phyloP scores from a whole-genome alignment of 2,113 vertebrate genomes.

The Heterotilapia buettikoferi region DNA sequence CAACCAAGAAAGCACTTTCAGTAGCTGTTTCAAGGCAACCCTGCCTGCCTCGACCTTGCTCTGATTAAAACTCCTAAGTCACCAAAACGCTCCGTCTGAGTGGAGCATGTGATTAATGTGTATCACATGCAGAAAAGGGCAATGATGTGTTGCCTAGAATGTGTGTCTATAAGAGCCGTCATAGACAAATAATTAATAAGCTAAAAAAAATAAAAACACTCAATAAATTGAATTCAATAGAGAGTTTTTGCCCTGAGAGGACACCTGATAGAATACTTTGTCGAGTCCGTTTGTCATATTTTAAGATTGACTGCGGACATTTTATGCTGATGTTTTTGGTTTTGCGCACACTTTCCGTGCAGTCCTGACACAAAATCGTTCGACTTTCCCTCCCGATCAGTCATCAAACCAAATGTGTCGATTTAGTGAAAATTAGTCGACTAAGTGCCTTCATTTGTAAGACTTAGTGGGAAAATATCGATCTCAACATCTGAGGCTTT shows the following conservation, averaged over 20 bases:
- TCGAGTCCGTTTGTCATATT: not conserved
- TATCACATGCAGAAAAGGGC: constrained; percentile 13
- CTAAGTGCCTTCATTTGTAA: not conserved
- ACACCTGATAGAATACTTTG: not conserved
- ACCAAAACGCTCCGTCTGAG: not conserved
- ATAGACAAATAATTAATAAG: not conserved
- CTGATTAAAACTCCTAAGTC: constrained; percentile 8
- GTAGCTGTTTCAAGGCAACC: constrained; percentile 2
- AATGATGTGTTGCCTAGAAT: not conserved
- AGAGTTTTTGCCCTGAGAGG: not conserved
- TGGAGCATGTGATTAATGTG: not conserved
- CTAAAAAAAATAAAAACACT: not conserved
- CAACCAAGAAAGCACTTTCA: constrained; percentile 42
- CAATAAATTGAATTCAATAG: not conserved
- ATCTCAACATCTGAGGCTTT: not conserved
- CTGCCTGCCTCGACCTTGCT: not conserved
- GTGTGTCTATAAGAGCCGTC: not conserved
- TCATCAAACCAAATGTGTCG: not conserved
- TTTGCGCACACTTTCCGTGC: not conserved
- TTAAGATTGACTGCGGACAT: not conserved
- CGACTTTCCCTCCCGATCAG: not conserved
- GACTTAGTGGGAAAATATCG: not conserved
- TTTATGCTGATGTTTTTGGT: not conserved
- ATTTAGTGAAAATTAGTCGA: not conserved
- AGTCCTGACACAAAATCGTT: not conserved